Percentiles rank a stretch among this genome's conserved stretches.
Evolutionary conservation across 2,888 invertebrate genomes (phyloP).

Genomic region (Patella depressa): DNA sequence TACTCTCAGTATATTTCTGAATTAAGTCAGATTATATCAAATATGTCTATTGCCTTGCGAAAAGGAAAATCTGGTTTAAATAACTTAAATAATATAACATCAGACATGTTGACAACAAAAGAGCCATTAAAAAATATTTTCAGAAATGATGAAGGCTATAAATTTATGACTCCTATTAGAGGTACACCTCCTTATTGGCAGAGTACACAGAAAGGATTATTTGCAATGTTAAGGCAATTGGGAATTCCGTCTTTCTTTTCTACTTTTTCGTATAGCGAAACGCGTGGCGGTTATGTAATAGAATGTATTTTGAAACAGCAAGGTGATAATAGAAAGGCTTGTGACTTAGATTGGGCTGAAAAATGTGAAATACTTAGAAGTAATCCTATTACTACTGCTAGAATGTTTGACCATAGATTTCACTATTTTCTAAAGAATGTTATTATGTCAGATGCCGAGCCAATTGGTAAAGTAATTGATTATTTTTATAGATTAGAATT

Average conservation of each 20-base stretch:
- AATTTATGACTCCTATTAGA: conserved; percentile 22
- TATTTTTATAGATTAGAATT: conserved; percentile 43
- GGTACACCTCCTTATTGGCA: conserved; percentile 28
- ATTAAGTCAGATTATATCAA: conserved; percentile 23
- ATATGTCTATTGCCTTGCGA: conserved; percentile 25
- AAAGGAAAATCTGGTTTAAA: conserved; percentile 20
- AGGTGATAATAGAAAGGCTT: background rate
- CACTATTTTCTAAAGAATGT: conserved; percentile 21
- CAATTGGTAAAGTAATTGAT: conserved; percentile 38
- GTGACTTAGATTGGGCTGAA: conserved; percentile 24
- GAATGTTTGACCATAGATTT: conserved; percentile 28
- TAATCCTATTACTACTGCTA: conserved; percentile 26
- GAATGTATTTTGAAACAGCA: conserved; percentile 22
- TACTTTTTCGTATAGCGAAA: conserved; percentile 23
- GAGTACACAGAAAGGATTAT: conserved; percentile 19
- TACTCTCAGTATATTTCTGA: conserved; percentile 31
- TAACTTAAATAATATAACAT: conserved; percentile 19
- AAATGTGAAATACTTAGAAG: conserved; percentile 23
- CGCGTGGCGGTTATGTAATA: conserved; percentile 18
- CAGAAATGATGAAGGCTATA: conserved; percentile 13
- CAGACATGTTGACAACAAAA: conserved; percentile 17
- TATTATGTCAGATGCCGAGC: conserved; percentile 20
- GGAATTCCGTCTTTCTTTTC: conserved; percentile 21
- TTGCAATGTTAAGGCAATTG: conserved; percentile 27
- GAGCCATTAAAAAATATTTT: conserved; percentile 18